Evolutionary conservation across 2,113 vertebrate genomes (phyloP).

Genomic region (Eublepharis macularius): DNA sequence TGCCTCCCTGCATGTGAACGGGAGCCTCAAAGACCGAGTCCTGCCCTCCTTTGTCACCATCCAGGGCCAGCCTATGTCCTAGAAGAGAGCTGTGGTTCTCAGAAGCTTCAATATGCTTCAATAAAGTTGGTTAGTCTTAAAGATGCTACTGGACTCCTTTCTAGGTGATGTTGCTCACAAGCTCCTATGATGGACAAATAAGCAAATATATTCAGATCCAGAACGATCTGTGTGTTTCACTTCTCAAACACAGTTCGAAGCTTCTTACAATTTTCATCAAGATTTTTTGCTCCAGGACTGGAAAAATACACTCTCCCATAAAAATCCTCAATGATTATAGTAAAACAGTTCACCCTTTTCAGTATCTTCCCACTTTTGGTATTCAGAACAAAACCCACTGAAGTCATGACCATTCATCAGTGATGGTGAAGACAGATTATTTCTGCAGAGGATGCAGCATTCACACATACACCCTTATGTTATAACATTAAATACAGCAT

Average conservation of each 20-base stretch:
- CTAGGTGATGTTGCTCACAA: not conserved
- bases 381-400: accelerated
- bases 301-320: not conserved
- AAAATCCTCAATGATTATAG: not conserved
- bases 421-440: not conserved
- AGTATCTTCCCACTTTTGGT: not conserved
- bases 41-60: too few species aligned
- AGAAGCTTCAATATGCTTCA: too few species aligned
- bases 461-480: not conserved
- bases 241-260: not conserved
- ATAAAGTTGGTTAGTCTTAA: too few species aligned
- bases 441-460: slow-evolving; percentile 5
- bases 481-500: slow-evolving; percentile 30
- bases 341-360: not conserved
- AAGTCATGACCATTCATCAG: not conserved
- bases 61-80: too few species aligned
- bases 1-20: too few species aligned
- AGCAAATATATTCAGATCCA: not conserved
- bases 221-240: not conserved
- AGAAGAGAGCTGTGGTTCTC: too few species aligned
- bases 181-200: too few species aligned
- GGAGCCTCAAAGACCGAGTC: too few species aligned
- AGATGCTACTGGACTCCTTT: too few species aligned
- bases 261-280: not conserved
- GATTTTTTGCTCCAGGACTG: not conserved